phyloP scores from a whole-genome alignment of 2,797 vertebrate genomes.

The Chaetodon trifasciatus region DNA sequence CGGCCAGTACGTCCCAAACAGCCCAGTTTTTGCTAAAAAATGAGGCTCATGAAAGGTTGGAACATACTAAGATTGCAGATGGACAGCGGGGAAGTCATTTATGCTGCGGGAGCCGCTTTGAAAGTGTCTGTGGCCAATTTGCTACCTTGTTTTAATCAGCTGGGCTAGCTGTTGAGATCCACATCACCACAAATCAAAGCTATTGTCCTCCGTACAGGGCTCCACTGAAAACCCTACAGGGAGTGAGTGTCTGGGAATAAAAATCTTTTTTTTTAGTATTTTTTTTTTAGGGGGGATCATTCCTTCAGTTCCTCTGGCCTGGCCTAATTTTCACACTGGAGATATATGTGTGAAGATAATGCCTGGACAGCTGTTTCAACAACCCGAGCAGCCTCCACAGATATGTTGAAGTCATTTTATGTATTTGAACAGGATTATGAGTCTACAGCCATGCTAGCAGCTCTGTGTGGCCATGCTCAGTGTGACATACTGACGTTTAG shows the following conservation, averaged over 20 bases:
- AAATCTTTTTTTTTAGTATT: not conserved
- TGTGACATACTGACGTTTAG: not conserved
- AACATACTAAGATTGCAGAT: constrained; percentile 13
- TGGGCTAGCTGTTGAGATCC: not conserved
- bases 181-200: constrained; percentile 5
- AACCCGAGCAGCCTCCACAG: not conserved
- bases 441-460: not conserved
- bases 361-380: not conserved
- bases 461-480: not conserved
- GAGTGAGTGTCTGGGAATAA: not conserved
- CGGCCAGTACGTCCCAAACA: constrained; percentile 40
- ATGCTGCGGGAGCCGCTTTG: not conserved
- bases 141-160: not conserved
- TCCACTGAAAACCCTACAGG: not conserved
- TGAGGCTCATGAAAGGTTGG: constrained; percentile 2
- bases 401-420: not conserved
- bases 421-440: not conserved
- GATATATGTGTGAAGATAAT: not conserved
- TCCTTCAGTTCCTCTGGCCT: not conserved
- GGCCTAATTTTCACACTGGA: not conserved
- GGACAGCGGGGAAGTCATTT: constrained; percentile 9
- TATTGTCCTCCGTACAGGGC: not conserved
- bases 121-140: not conserved
- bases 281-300: not conserved
- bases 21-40: constrained; percentile 26